Percentiles rank a stretch among this genome's conserved stretches.
phyloP scores from a whole-genome alignment of 2,113 vertebrate species.

The Mobula hypostoma region DNA sequence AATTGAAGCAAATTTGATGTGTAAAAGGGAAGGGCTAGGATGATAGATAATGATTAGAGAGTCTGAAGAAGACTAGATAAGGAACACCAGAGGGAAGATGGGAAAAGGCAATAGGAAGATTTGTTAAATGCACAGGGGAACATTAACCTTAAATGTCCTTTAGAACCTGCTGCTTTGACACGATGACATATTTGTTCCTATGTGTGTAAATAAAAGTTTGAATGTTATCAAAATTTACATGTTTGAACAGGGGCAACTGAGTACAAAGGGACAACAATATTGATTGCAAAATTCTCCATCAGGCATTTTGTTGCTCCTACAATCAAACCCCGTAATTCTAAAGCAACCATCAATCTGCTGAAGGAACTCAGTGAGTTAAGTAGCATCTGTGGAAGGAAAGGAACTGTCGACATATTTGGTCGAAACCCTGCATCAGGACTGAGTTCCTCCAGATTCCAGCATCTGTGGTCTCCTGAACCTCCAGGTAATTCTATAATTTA shows the following conservation, averaged over 20 bases:
- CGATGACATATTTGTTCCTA: background rate
- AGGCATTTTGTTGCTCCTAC: background rate
- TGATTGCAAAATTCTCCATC: background rate
- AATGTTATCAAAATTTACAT: background rate
- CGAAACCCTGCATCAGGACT: too few species aligned
- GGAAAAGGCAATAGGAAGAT: too few species aligned
- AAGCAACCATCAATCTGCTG: too few species aligned
- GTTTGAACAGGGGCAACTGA: too few species aligned
- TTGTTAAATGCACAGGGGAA: background rate
- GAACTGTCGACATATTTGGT: too few species aligned
- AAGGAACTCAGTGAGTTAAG: too few species aligned
- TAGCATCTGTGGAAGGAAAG: too few species aligned
- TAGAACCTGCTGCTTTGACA: background rate
- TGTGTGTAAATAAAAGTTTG: background rate
- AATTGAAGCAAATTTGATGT: background rate
- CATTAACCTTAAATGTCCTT: background rate
- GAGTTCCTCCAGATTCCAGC: too few species aligned
- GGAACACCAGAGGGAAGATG: too few species aligned
- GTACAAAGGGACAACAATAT: too few species aligned
- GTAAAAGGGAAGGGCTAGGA: background rate
- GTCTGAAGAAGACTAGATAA: background rate
- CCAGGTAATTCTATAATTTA: too few species aligned
- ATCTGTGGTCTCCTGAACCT: too few species aligned
- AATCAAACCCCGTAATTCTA: background rate
- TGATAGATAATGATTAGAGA: background rate